Evolutionary conservation across 2,113 vertebrate genomes (phyloP), one percentile per base, ranked within the genome.

Genomic region (Geococcyx californianus): DNA sequence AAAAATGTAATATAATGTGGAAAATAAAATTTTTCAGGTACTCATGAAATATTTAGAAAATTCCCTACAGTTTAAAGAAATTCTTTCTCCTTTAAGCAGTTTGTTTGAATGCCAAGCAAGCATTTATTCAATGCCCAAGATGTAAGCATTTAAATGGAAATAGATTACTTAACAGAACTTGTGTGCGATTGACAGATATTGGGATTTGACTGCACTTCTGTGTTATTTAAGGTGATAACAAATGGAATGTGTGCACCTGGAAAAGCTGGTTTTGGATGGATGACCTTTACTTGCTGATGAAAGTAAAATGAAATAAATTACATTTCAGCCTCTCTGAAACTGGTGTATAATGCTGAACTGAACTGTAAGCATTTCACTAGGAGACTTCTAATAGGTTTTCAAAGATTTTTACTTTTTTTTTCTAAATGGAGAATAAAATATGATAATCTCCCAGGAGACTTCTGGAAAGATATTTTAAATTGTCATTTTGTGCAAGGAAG

Each of bases 221-320:
- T 24, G 83, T 75, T 94, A 75, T 59, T 95, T 88, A 87, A 95
- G 69, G 75, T n/a, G 85, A 81, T 91, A 94, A 67, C 56, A 92
- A 59, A 92, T 69, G n/a, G 90, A 96, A 94, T 70, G 56, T 77
- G 79, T 96, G 63, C 83, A 89, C 81, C 60, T 4, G 7, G 59
- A 76, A 97, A 84, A 96, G n/a, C 63, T 44, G 69, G 73, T 72
- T 97, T 95, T 51, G 55, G 79, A 59, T 81, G 81, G 84, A 55
- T 95, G 58, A 67, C 33, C 74, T 59, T 93, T 87, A 88, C 78
- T 90, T 89, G 52, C 67, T 86, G 83, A 94, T 96, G 96, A 96
- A 97, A 93, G 23, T 87, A 87, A 96, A 95, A 95, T 80, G 55
- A 96, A 96, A 93, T 91, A 86, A 94, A 91, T 81, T 68, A 58